Percentiles rank a stretch among this genome's conserved stretches.
phyloP scores from a whole-genome alignment of 2,888 invertebrate genomes.

The Nephrotoma appendiculata region DNA sequence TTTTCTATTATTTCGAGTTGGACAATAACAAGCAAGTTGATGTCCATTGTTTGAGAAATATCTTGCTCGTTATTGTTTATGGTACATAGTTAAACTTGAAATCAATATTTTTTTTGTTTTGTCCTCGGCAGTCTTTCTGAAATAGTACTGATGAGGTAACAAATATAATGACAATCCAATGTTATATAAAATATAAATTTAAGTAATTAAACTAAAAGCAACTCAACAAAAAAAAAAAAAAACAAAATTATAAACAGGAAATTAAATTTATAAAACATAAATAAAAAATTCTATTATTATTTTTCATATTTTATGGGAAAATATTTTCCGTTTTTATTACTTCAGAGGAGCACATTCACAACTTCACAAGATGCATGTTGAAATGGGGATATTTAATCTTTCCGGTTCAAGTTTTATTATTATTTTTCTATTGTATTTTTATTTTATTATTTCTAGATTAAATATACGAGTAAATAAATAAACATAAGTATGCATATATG shows the following conservation, averaged over 20 bases:
- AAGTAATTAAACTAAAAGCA: not conserved
- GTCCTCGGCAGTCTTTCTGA: too few species aligned
- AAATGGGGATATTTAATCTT: not conserved
- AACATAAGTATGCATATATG: not conserved
- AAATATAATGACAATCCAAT: not conserved
- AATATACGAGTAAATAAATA: not conserved
- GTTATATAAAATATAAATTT: not conserved
- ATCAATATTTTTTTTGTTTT: not conserved
- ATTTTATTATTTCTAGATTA: not conserved
- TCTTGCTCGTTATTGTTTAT: not conserved
- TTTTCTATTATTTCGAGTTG: not conserved
- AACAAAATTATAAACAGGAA: not conserved
- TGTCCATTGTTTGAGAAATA: not conserved
- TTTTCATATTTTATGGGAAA: not conserved
- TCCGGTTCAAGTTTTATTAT: not conserved
- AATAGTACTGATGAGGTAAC: too few species aligned
- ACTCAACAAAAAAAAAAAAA: not conserved
- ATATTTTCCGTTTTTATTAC: not conserved
- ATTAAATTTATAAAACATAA: not conserved
- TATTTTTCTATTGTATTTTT: not conserved
- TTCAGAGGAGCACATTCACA: too few species aligned
- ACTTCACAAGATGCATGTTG: not conserved
- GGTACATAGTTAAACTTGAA: not conserved
- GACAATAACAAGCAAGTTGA: not conserved
- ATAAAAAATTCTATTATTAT: not conserved